Base-by-base conservation (phyloP, 2,797 vertebrate genomes). In the Emydoidea blandingii region DNA sequence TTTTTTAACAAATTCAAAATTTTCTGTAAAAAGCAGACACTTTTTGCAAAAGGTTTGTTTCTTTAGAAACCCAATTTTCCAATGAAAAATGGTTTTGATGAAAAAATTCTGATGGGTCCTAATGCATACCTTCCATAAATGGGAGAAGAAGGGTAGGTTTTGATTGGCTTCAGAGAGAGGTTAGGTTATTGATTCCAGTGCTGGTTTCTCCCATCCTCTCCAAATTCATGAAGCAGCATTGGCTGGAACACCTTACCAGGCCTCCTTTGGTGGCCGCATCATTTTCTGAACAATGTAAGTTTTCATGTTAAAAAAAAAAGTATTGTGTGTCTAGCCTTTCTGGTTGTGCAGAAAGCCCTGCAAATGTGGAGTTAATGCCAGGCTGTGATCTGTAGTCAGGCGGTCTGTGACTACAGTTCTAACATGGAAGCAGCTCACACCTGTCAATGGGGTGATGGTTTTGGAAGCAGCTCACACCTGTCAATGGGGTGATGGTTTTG, bases 11-110 rank as follows among this genome's bases (percentile, higher is more conserved):
- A 78, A 68, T 4, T 50, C 29, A 79, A 37, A 2, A 16, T 57
- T 50, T 87, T n/a, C 7, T 0, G 0, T 56, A 14, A 68, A 83
- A 10, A 44, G 3, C 18, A 79, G 50, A 18, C 78, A 14, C 4
- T 5, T 49, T 62, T 57, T 81, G 10, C 29, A 81, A n/a, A 56
- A 41, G 37, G 15, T 27, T 37, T 16, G 10, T 9, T 81, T 25
- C 34, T 18, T 81, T 37, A 81, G 53, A 27, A 29, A 81, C 6
- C 15, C 27, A 57, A 3, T 47, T 41, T 47, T 31, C 14, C 15
- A 27, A 8, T 74, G 19, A 79, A 74, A 72, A 44, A 44, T 27
- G 5, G 21, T 74, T 44, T 44, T 74, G 72, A 12, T 23, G 4
- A 5, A n/a, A 65, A n/a, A n/a, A 18, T 65, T 10, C 2, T 19